Percentiles rank a stretch among this genome's conserved stretches.
These are phyloP conservation scores for Odontocerum albicorne DNA, from an alignment of 2,888 invertebrate genomes.

Conservation along the genomic window DNA sequence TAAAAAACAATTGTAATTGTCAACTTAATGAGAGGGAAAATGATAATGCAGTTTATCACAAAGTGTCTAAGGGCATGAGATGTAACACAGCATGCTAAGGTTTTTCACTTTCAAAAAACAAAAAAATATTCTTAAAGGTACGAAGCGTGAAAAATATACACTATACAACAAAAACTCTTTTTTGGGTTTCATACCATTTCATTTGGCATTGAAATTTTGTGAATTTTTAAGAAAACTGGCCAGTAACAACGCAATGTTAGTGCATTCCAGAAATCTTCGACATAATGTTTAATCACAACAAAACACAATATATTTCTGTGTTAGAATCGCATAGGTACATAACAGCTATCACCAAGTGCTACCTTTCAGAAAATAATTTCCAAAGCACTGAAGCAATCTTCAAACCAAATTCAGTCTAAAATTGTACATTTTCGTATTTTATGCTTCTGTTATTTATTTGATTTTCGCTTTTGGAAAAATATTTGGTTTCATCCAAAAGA, in stretches of 20 bases:
- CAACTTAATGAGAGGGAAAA: background rate
- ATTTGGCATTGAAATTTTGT: conserved; percentile 11
- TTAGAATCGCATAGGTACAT: conserved; percentile 9
- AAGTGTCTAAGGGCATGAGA: conserved; percentile 2
- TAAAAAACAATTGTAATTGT: no score
- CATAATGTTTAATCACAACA: conserved; percentile 5
- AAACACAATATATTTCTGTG: conserved; percentile 8
- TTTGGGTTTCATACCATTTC: conserved; percentile 14
- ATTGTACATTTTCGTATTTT: no score
- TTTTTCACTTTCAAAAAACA: conserved; percentile 12
- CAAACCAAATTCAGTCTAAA: no score
- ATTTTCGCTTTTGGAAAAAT: no score
- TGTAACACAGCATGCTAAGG: conserved; percentile 8
- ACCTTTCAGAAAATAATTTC: no score
- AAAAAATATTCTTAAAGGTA: conserved; percentile 6
- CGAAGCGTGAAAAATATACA: conserved; percentile 12
- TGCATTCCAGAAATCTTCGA: conserved; percentile 11
- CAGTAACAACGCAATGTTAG: conserved; percentile 1
- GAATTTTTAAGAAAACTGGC: conserved; percentile 6
- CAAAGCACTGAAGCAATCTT: no score
- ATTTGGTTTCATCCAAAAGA: no score
- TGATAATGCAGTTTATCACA: conserved; percentile 14
- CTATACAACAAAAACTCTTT: conserved; percentile 4
- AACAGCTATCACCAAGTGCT: conserved; percentile 13
- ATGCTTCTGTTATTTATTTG: no score